Evolutionary conservation across 2,113 vertebrate genomes (phyloP).

Genomic region (Nematolebias whitei): DNA sequence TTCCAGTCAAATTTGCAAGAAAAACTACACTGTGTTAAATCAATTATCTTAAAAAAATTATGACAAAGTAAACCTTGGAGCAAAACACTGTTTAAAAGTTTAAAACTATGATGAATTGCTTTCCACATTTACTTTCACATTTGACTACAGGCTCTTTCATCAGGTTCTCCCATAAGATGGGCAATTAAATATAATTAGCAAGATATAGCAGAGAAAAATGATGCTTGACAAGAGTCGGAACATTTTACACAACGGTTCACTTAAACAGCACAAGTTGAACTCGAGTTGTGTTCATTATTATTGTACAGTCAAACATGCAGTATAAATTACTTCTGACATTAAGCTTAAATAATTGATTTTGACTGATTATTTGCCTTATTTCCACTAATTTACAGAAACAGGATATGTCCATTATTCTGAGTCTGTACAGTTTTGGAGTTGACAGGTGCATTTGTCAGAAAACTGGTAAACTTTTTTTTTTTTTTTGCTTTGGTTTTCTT

Average conservation of each 20-base stretch:
- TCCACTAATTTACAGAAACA: slow-evolving; percentile 32
- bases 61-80: background rate
- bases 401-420: slow-evolving; percentile 41
- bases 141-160: background rate
- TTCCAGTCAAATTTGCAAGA: background rate
- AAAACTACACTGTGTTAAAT: background rate
- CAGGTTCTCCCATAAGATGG: slow-evolving; percentile 1
- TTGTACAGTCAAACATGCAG: slow-evolving; percentile 1
- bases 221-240: background rate
- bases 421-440: slow-evolving; percentile 31
- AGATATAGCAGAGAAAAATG: background rate
- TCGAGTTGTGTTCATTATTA: slow-evolving; percentile 1
- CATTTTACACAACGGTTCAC: background rate
- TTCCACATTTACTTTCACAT: background rate
- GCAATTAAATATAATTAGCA: slow-evolving; percentile 14
- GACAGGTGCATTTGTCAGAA: slow-evolving; percentile 8
- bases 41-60: too few species aligned
- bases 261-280: background rate
- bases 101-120: slow-evolving; percentile 4
- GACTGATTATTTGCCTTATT: slow-evolving; percentile 5
- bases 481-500: slow-evolving; percentile 57
- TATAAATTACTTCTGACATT: slow-evolving; percentile 25
- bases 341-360: slow-evolving; percentile 27
- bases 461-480: slow-evolving; percentile 47
- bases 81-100: slow-evolving; percentile 5